These are phyloP conservation scores for Cheilosia pagana DNA, from an alignment of 2,888 invertebrate genomes.

Conservation along the genomic window DNA sequence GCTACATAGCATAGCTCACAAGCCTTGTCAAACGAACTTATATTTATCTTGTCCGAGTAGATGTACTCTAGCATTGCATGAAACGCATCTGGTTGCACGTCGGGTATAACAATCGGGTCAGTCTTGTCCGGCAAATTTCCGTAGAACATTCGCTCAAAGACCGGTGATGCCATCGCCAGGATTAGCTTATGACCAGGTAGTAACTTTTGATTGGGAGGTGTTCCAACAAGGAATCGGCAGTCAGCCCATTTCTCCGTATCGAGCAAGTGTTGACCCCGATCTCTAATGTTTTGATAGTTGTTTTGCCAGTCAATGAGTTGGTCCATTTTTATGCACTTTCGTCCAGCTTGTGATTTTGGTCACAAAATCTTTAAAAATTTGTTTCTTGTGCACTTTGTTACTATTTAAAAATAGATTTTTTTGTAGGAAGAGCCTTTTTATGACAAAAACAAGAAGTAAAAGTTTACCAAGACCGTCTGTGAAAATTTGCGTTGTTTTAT, in stretches of 20 bases:
- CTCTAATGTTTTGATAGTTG: slow-evolving; percentile 88
- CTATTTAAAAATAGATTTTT: slow-evolving; percentile 34
- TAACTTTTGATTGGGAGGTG: slow-evolving; percentile 89
- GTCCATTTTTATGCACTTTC: slow-evolving; percentile 43
- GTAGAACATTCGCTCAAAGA: slow-evolving; percentile 95
- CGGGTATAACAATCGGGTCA: slow-evolving; percentile 91
- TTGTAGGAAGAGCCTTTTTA: neutral
- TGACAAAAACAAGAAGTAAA: neutral
- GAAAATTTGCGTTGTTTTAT: slow-evolving; percentile 45
- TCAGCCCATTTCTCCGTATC: slow-evolving; percentile 93
- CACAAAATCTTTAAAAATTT: neutral
- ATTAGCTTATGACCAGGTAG: slow-evolving; percentile 92
- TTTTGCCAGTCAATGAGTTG: slow-evolving; percentile 89
- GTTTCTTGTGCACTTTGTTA: neutral
- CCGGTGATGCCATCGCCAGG: slow-evolving; percentile 93
- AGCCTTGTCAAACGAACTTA: slow-evolving; percentile 92
- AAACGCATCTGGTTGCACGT: slow-evolving; percentile 94
- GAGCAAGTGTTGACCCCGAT: slow-evolving; percentile 90
- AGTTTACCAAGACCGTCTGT: neutral
- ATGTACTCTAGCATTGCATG: slow-evolving; percentile 92
- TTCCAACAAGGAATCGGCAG: slow-evolving; percentile 92
- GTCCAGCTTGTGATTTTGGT: neutral
- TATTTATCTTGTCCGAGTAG: slow-evolving; percentile 91
- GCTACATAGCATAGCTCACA: slow-evolving; percentile 94
- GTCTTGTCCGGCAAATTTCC: slow-evolving; percentile 92